These are phyloP conservation scores for Papilio demoleus DNA, from an alignment of 2,888 invertebrate genomes.

Conservation along the genomic window DNA sequence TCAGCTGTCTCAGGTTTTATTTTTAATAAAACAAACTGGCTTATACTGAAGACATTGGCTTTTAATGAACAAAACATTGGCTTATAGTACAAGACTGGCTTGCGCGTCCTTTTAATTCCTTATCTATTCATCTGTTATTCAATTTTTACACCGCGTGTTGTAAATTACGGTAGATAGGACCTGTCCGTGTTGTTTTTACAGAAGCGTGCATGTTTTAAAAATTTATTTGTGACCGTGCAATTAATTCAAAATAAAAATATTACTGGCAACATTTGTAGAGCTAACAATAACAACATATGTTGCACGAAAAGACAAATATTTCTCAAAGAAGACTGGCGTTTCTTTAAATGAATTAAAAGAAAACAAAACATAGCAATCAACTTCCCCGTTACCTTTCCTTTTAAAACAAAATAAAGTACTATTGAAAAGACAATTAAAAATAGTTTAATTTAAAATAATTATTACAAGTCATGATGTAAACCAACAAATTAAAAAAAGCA, in stretches of 20 bases:
- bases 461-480: too few relatives aligned
- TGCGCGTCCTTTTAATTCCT: background rate
- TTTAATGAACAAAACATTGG: slow-evolving; percentile 3
- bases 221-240: background rate
- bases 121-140: slow-evolving; percentile 3
- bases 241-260: background rate
- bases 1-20: slow-evolving; percentile 32
- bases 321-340: too few relatives aligned
- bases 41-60: background rate
- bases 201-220: background rate
- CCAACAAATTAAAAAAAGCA: too few relatives aligned
- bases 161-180: background rate
- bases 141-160: background rate
- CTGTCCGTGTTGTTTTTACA: background rate
- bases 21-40: slow-evolving; percentile 21
- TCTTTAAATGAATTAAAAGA: too few relatives aligned
- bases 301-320: background rate
- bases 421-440: too few relatives aligned
- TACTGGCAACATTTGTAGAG: too few relatives aligned
- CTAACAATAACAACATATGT: background rate
- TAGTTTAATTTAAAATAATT: too few relatives aligned
- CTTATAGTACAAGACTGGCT: background rate
- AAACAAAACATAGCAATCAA: too few relatives aligned
- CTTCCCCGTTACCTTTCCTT: too few relatives aligned
- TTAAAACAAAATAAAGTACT: too few relatives aligned